Base-by-base conservation (phyloP, 2,888 invertebrate genomes). In the Lasioglossum morio region DNA sequence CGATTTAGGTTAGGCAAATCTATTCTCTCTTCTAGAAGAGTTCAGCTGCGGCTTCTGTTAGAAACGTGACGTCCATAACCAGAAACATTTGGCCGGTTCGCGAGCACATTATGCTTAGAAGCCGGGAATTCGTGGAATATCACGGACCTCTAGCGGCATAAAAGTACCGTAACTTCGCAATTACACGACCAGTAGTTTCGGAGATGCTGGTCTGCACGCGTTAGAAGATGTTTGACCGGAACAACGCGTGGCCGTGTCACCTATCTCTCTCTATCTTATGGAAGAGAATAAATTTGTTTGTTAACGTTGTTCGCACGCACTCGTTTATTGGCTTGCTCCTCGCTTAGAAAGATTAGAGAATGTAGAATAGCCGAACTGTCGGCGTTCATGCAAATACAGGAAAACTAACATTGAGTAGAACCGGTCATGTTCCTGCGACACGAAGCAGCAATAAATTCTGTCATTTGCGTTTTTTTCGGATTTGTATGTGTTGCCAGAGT, bases 21-120 rank as follows among this genome's bases (percentile, higher is more conserved):
- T 77, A 73, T 84, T 82, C 57, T 60, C 46, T 37, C 40, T 72
- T 74, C 48, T 53, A 19, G n/a, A 79, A 53, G 66, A 34, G 63
- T 84, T 5, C 46, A 37, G 66, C 46, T 75, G 77, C 63, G 87
- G 81, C 79, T 90, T 90, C 83, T 86, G 84, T 88, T 88, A 84
- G 85, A 80, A 75, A 88, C 82, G 86, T 77, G 77, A 77, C 75
- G 66, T 63, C 48, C 63, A 81, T 81, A 85, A 85, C 40, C 57
- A 70, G 37, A 46, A 80, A 72, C 74, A 57, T 43, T 85, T 34
- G 77, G 37, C 70, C 40, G 72, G 60, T 53, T 66, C 30, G 79
- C 34, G 72, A 27, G 16, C 63, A 37, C 48, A 72, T 74, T 74
- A 70, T 66, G 80, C 66, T 80, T 80, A 7, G 27, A 37, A 43